Evolutionary conservation across 2,888 invertebrate genomes (phyloP).

Genomic region (Anagyrus pseudococci): DNA sequence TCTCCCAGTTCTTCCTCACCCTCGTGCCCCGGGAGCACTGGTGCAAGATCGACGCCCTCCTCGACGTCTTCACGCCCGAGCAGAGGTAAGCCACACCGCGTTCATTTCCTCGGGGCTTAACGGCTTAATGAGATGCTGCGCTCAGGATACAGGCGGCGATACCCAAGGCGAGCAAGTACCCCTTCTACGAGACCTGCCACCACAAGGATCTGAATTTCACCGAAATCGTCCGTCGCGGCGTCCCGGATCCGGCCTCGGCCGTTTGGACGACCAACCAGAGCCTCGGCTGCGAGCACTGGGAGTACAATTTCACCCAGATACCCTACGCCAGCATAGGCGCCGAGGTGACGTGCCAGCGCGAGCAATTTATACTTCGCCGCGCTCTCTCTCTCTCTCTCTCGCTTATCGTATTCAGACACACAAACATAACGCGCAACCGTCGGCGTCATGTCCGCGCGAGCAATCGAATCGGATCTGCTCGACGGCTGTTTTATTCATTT

Average conservation of each 20-base stretch:
- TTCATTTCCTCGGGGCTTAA: neutral
- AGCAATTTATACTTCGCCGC: neutral
- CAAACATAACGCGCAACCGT: too few species aligned
- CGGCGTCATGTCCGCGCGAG: too few species aligned
- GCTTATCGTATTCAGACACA: too few species aligned
- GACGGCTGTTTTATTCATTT: too few species aligned
- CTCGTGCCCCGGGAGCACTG: constrained; percentile 62
- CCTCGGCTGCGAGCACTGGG: constrained; percentile 62
- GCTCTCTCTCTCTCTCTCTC: neutral
- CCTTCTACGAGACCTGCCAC: constrained; percentile 59
- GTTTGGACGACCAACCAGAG: constrained; percentile 45
- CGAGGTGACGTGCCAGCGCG: constrained; percentile 59
- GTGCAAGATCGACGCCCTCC: constrained; percentile 60
- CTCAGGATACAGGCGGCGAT: constrained; percentile 57
- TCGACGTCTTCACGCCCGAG: constrained; percentile 52
- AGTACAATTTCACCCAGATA: constrained; percentile 64
- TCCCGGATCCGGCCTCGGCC: constrained; percentile 34
- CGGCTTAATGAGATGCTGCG: too few species aligned
- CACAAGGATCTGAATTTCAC: constrained; percentile 60
- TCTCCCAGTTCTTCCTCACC: constrained; percentile 64
- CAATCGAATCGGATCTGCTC: too few species aligned
- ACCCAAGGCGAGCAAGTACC: constrained; percentile 50
- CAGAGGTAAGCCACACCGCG: constrained; percentile 55
- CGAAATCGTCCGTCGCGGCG: constrained; percentile 2
- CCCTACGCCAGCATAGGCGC: constrained; percentile 66